Evolutionary conservation across 1,140 invertebrate species (phyloP).

Genomic region (Drosophila ambigua): DNA sequence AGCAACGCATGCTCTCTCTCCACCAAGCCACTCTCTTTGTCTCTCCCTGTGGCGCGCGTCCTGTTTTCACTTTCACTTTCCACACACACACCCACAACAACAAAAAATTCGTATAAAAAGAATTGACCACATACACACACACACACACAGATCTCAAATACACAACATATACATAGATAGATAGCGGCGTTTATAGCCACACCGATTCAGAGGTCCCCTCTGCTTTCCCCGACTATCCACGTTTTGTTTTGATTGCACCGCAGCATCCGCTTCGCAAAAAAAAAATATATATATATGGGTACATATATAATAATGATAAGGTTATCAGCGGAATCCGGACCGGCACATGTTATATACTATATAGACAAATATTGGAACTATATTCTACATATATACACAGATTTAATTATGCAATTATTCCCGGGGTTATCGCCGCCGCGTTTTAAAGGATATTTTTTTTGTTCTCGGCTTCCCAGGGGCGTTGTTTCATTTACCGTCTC

Average conservation of each 20-base stretch:
- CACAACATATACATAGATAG: not conserved
- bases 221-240: not conserved
- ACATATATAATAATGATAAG: constrained; percentile 24
- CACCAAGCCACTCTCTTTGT: not conserved
- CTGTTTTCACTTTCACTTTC: constrained; percentile 81
- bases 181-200: too few relatives aligned
- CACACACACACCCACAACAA: constrained; percentile 69
- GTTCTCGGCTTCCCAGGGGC: constrained; percentile 59
- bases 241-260: constrained; percentile 8
- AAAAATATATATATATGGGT: not conserved
- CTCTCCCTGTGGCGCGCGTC: constrained; percentile 32
- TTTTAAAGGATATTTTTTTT: constrained; percentile 31
- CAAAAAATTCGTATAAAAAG: constrained; percentile 35
- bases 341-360: too few relatives aligned
- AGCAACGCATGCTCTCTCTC: constrained; percentile 41
- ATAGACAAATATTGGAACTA: too few relatives aligned
- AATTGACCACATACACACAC: constrained; percentile 23
- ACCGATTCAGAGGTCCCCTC: too few relatives aligned
- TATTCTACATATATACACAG: too few relatives aligned
- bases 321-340: not conserved
- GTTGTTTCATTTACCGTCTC: constrained; percentile 79
- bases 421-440: not conserved
- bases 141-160: constrained; percentile 16
- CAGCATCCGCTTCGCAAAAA: constrained; percentile 17
- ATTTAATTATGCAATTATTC: too few relatives aligned